Conservation (phyloP, 2,797 vertebrate species). For the Sebastes goodei region DNA sequence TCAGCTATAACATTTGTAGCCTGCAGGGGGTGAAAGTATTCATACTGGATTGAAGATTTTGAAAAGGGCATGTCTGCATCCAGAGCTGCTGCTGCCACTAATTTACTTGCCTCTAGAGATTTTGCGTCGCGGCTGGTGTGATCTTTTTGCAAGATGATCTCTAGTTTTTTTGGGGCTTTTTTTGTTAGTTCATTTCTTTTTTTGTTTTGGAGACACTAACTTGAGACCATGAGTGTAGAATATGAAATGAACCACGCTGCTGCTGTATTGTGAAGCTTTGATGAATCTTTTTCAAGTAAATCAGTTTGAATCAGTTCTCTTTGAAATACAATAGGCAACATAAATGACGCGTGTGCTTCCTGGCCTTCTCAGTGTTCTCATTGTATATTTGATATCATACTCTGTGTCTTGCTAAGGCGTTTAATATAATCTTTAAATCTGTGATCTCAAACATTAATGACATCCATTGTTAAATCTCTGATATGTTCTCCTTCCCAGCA, state of each 20-base stretch:
- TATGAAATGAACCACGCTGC: too few relatives aligned
- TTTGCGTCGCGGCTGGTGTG: too few relatives aligned
- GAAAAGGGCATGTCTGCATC: background rate
- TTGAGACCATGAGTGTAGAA: too few relatives aligned
- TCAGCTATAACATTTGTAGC: background rate
- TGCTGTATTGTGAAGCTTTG: slow-evolving; percentile 4
- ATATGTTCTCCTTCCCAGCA: slow-evolving; percentile 74
- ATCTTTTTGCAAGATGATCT: too few relatives aligned
- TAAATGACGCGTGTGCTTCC: background rate
- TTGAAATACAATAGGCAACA: background rate
- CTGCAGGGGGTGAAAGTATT: slow-evolving; percentile 23
- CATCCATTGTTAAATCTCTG: background rate
- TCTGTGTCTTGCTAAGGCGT: background rate
- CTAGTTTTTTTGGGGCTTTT: too few relatives aligned
- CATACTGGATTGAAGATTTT: background rate
- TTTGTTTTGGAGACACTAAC: too few relatives aligned
- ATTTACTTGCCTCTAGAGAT: background rate
- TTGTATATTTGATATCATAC: background rate
- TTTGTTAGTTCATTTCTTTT: too few relatives aligned
- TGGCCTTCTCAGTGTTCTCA: background rate
- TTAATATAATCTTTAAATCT: background rate
- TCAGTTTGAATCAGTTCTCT: background rate
- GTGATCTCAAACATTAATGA: background rate
- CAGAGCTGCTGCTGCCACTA: background rate
- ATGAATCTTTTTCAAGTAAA: background rate